A percentile compares a stretch with the other conserved stretches of the same genome.
Conservation (phyloP, 2,113 vertebrate species). For the Centropus bengalensis region DNA sequence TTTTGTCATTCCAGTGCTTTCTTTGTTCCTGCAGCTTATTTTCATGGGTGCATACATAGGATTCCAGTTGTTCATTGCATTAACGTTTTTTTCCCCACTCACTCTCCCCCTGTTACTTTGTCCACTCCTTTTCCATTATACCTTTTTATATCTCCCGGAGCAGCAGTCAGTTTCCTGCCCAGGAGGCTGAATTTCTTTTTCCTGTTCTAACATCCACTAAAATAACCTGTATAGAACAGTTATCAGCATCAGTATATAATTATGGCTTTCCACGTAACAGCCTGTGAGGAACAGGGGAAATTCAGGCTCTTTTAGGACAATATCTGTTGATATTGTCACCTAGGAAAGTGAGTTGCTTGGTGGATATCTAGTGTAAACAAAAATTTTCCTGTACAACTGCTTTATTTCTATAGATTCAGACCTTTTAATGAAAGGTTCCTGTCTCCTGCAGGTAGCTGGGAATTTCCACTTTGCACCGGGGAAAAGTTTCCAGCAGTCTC, state of each 20-base stretch:
- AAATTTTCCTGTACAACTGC: background rate
- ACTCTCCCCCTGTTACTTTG: background rate
- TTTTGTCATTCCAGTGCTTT: background rate
- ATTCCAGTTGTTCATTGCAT: background rate
- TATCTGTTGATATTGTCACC: background rate
- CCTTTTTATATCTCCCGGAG: background rate
- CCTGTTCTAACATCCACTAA: background rate
- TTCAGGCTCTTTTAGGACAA: background rate
- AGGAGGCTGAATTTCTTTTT: background rate
- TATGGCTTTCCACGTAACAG: background rate
- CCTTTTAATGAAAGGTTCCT: constrained; percentile 17
- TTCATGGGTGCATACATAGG: background rate
- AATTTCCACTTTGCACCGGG: constrained; percentile 99
- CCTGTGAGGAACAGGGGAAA: background rate
- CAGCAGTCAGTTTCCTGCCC: background rate
- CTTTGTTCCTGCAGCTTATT: background rate
- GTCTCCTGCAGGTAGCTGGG: constrained; percentile 88
- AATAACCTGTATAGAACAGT: background rate
- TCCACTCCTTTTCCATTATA: background rate
- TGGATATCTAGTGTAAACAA: background rate
- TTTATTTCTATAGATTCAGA: background rate
- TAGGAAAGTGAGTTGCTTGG: background rate
- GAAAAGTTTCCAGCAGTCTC: constrained; percentile 98
- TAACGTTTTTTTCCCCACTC: background rate
- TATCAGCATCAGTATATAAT: background rate